phyloP scores from a whole-genome alignment of 2,797 vertebrate species.

The Neoniphon sammara region DNA sequence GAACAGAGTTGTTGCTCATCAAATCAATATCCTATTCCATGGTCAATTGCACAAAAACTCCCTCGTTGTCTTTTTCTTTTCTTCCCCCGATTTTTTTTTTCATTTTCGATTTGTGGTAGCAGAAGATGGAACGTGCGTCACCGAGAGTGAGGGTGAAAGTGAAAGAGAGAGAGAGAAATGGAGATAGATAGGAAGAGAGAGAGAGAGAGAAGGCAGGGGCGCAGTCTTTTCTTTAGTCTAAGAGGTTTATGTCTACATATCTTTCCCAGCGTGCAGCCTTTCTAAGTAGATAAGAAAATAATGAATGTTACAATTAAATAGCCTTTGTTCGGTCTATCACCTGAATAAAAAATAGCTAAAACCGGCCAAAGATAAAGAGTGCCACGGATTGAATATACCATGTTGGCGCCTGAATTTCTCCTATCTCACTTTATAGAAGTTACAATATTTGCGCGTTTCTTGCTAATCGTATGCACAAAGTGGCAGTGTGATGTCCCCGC shows the following conservation, averaged over 20 bases:
- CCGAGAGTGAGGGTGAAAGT: background rate
- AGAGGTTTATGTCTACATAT: slow-evolving; percentile 48
- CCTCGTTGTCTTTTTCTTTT: slow-evolving; percentile 7
- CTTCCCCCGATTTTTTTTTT: background rate
- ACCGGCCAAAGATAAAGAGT: slow-evolving; percentile 33
- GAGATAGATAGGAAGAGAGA: background rate
- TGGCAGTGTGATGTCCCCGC: too few species aligned
- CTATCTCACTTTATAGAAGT: background rate
- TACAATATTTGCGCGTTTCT: background rate
- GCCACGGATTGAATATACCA: slow-evolving; percentile 13
- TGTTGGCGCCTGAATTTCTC: background rate
- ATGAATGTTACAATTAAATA: slow-evolving; percentile 54
- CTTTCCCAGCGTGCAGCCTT: slow-evolving; percentile 22
- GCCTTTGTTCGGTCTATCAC: slow-evolving; percentile 49
- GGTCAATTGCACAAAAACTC: slow-evolving; percentile 55
- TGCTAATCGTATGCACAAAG: too few species aligned
- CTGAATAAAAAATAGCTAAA: slow-evolving; percentile 32
- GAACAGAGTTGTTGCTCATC: slow-evolving; percentile 43
- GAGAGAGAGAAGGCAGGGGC: background rate
- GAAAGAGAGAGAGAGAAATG: slow-evolving; percentile 9
- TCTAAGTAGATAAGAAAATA: slow-evolving; percentile 49
- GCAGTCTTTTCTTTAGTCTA: slow-evolving; percentile 23
- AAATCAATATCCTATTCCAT: slow-evolving; percentile 70
- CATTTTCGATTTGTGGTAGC: slow-evolving; percentile 26
- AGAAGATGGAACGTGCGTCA: slow-evolving; percentile 32